phyloP scores from a whole-genome alignment of 2,113 vertebrate species.

The Vombatus ursinus region DNA sequence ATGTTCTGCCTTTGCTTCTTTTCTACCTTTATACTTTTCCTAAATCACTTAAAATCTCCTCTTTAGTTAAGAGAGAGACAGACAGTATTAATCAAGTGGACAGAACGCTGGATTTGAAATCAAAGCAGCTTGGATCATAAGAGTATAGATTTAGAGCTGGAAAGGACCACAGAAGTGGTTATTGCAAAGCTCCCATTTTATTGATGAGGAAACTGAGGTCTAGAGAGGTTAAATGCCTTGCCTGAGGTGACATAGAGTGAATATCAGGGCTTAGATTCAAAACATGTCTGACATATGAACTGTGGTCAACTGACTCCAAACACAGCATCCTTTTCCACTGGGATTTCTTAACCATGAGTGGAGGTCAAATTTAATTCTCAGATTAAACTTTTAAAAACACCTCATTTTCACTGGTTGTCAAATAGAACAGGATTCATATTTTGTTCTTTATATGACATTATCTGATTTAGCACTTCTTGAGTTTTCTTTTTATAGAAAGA shows the following conservation, averaged over 20 bases:
- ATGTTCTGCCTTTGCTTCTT: not conserved
- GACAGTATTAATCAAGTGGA: not conserved
- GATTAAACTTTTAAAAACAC: not conserved
- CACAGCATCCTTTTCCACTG: not conserved
- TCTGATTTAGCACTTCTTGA: not conserved
- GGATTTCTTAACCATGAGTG: not conserved
- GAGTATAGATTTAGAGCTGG: not conserved
- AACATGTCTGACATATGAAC: not conserved
- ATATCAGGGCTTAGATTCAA: not conserved
- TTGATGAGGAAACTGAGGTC: not conserved
- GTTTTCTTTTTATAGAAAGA: not conserved
- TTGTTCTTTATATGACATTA: not conserved
- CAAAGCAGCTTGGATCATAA: not conserved
- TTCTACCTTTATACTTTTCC: not conserved
- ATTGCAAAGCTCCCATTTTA: not conserved
- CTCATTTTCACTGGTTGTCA: not conserved
- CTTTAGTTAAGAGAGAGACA: not conserved
- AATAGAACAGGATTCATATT: not conserved
- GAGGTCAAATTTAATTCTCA: not conserved
- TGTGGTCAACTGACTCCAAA: not conserved
- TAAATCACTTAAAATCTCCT: not conserved
- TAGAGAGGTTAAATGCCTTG: not conserved
- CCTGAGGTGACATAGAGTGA: not conserved
- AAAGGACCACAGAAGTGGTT: not conserved
- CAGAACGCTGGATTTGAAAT: not conserved